A percentile compares a stretch with the other conserved stretches of the same genome.
Evolutionary conservation across 2,797 vertebrate species (phyloP).

Genomic region (Cyclura pinguis): DNA sequence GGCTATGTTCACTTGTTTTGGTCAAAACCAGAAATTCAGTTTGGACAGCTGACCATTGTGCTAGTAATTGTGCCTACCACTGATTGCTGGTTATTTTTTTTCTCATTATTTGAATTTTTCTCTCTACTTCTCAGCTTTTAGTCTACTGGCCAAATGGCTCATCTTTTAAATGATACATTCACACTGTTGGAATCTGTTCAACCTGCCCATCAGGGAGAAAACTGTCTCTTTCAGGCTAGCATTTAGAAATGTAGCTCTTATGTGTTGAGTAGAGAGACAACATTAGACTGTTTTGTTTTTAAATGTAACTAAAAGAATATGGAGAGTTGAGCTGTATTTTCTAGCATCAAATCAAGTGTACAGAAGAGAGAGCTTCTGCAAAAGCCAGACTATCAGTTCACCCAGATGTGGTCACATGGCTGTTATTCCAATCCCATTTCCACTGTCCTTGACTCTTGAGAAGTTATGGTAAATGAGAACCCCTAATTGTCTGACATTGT

Average conservation of each 20-base stretch:
- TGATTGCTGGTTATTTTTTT: constrained; percentile 39
- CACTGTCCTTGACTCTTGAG: constrained; percentile 58
- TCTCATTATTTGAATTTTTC: constrained; percentile 20
- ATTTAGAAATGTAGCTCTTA: constrained; percentile 48
- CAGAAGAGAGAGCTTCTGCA: constrained; percentile 46
- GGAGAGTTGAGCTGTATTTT: constrained; percentile 49
- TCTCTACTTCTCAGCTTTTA: constrained; percentile 21
- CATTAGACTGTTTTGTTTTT: constrained; percentile 51
- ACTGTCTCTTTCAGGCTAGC: constrained; percentile 40
- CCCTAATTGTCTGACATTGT: constrained; percentile 33
- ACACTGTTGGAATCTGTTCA: constrained; percentile 35
- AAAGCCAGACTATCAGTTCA: constrained; percentile 54
- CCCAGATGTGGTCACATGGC: constrained; percentile 43
- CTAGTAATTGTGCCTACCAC: constrained; percentile 33
- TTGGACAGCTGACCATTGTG: constrained; percentile 20
- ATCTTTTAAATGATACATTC: neutral
- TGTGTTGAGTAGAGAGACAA: constrained; percentile 40
- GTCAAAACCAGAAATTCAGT: constrained; percentile 8
- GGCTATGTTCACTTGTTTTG: constrained; percentile 39
- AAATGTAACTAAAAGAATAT: constrained; percentile 39
- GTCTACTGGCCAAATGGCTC: constrained; percentile 24
- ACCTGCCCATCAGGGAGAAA: constrained; percentile 38
- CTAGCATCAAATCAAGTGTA: constrained; percentile 47
- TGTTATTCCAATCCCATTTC: constrained; percentile 43
- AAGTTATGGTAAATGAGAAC: constrained; percentile 47